Base-by-base conservation (phyloP, 2,888 invertebrate genomes). In the Spisula solida region DNA sequence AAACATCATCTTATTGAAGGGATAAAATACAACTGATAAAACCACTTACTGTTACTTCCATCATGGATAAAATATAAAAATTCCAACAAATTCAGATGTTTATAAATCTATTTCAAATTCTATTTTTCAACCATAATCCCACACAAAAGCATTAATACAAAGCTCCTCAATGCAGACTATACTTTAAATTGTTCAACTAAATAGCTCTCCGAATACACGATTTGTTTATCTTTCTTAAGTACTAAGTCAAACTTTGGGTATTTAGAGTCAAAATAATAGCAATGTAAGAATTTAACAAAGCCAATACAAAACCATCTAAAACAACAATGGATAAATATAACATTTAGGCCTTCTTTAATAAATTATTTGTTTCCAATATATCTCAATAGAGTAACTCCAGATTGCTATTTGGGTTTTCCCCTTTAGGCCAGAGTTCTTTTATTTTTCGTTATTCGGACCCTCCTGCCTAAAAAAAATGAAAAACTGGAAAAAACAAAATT, bases 141-240 rank as follows among this genome's bases (percentile, higher is more conserved):
- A 66, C 25, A 66, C n/a, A 66, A 66, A 66, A 66, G 25, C 25
- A n/a, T 25, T 66, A 25, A 12, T 12, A 25, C 10, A 81, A 81
- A 47, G 51, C 81, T 81, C 25, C 81, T 16, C 48, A 48, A 51
- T 81, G 48, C 48, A 4, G 16, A 16, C 29, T n/a, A 16, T 4
- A 31, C 47, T 31, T 81, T 29, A 75, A 75, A 75, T 75, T 60
- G n/a, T 60, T 75, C 20, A 48, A 6, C 34, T 80, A 51, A 48
- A n/a, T 78, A 84, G 29, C 55, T 84, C 48, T 41, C 2, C 8
- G 47, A 78, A 29, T 78, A 31, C 20, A 31, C n/a, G 51, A 78
- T 84, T 75, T 84, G 55, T 78, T 84, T 84, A 75, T 84, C 75
- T 78, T 84, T 51, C 41, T 41, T 34, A 78, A 83, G 48, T 84